Percentiles rank a stretch among this genome's conserved stretches.
phyloP scores from a whole-genome alignment of 2,888 invertebrate genomes.

The Lepidochrysops patricia region DNA sequence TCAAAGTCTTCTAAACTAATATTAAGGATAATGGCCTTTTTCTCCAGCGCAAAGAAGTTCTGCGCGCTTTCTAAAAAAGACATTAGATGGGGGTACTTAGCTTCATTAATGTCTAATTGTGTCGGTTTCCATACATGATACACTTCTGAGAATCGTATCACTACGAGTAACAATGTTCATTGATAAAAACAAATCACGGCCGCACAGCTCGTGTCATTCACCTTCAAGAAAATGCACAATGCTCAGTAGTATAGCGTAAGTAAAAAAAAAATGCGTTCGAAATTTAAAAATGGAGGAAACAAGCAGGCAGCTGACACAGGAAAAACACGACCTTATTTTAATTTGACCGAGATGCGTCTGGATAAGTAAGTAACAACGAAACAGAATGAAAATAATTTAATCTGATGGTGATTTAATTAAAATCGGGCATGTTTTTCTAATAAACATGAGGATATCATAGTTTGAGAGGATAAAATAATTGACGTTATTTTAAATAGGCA shows the following conservation, averaged over 20 bases:
- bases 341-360: neutral
- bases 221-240: conserved; percentile 10
- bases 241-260: neutral
- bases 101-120: conserved; percentile 2
- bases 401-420: neutral
- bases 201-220: conserved; percentile 4
- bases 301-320: too few relatives aligned
- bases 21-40: neutral
- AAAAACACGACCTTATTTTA: too few relatives aligned
- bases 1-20: neutral
- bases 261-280: neutral
- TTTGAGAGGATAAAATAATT: too few relatives aligned
- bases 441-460: too few relatives aligned
- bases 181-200: conserved; percentile 6
- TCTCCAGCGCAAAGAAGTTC: neutral
- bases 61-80: neutral
- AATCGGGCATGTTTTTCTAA: too few relatives aligned
- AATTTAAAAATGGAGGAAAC: neutral
- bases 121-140: neutral
- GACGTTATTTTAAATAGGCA: too few relatives aligned
- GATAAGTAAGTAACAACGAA: neutral
- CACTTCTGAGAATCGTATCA: conserved; percentile 4
- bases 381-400: too few relatives aligned
- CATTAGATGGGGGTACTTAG: neutral
- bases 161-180: conserved; percentile 11